Evolutionary conservation across 1,140 invertebrate species (phyloP).

Genomic region (Ylistrum balloti): DNA sequence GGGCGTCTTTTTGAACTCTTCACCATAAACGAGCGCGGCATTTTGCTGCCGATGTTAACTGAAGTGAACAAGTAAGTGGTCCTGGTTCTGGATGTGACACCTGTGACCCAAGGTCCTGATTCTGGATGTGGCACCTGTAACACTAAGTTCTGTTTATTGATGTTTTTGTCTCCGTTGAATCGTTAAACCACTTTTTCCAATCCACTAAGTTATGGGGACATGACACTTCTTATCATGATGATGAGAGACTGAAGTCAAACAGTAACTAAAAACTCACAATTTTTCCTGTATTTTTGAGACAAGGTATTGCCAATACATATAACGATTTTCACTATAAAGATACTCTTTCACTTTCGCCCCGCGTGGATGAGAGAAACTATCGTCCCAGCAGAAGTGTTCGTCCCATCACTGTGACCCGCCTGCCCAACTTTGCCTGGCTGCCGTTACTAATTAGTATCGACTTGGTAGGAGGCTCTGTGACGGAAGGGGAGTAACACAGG

Average conservation of each 20-base stretch:
- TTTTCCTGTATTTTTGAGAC: too few relatives aligned
- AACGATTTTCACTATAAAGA: neutral
- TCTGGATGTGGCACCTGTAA: neutral
- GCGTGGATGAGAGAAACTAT: neutral
- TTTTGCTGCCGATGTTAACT: neutral
- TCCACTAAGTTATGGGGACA: neutral
- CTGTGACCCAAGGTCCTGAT: neutral
- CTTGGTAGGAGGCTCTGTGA: conserved; percentile 5
- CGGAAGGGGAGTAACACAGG: conserved; percentile 17
- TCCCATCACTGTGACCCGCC: conserved; percentile 20
- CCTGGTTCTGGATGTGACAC: neutral
- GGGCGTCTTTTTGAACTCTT: conserved; percentile 27
- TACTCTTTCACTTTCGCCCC: neutral
- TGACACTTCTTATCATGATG: conserved; percentile 23
- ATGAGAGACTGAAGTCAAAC: neutral
- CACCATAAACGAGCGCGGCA: conserved; percentile 31
- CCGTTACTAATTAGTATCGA: conserved; percentile 21
- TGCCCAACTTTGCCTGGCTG: neutral
- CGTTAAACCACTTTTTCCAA: neutral
- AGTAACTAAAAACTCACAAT: neutral
- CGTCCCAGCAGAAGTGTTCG: neutral
- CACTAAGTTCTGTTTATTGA: neutral
- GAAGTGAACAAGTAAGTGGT: neutral
- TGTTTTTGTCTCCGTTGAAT: neutral
- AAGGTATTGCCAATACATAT: too few relatives aligned